A percentile compares a stretch with the other conserved stretches of the same genome.
These are phyloP conservation scores for Channallabes apus DNA, from an alignment of 2,797 vertebrate genomes.

Conservation along the genomic window DNA sequence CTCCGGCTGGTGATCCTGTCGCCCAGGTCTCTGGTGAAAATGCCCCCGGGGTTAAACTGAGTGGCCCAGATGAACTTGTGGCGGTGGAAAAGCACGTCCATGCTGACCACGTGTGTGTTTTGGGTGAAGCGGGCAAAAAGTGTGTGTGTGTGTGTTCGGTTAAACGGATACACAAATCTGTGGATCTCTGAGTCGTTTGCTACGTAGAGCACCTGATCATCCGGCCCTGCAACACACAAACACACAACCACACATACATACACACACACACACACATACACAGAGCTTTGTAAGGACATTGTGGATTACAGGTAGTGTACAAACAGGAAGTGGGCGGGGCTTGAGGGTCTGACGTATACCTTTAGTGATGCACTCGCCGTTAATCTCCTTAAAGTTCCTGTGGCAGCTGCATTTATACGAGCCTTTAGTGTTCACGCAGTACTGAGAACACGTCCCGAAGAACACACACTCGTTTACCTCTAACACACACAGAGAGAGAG, in stretches of 20 bases:
- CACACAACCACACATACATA: background rate
- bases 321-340: slow-evolving; percentile 10
- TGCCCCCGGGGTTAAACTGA: slow-evolving; percentile 86
- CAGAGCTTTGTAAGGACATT: background rate
- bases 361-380: slow-evolving; percentile 81
- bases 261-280: background rate
- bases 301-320: background rate
- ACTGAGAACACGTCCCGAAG: slow-evolving; percentile 83
- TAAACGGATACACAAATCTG: slow-evolving; percentile 88
- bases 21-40: slow-evolving; percentile 81
- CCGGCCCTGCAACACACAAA: slow-evolving; percentile 74
- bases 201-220: slow-evolving; percentile 89
- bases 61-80: slow-evolving; percentile 88
- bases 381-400: slow-evolving; percentile 80
- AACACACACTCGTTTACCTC: slow-evolving; percentile 84
- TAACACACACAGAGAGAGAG: slow-evolving; percentile 54
- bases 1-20: slow-evolving; percentile 74
- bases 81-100: slow-evolving; percentile 84
- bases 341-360: slow-evolving; percentile 62
- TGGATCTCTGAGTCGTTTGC: slow-evolving; percentile 90
- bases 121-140: slow-evolving; percentile 83
- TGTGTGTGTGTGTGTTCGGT: slow-evolving; percentile 81
- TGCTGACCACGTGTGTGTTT: slow-evolving; percentile 85
- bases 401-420: slow-evolving; percentile 82
- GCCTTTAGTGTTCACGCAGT: slow-evolving; percentile 81